Conservation (phyloP, 1,140 invertebrate species). For the Drosophila kurseongensis region DNA sequence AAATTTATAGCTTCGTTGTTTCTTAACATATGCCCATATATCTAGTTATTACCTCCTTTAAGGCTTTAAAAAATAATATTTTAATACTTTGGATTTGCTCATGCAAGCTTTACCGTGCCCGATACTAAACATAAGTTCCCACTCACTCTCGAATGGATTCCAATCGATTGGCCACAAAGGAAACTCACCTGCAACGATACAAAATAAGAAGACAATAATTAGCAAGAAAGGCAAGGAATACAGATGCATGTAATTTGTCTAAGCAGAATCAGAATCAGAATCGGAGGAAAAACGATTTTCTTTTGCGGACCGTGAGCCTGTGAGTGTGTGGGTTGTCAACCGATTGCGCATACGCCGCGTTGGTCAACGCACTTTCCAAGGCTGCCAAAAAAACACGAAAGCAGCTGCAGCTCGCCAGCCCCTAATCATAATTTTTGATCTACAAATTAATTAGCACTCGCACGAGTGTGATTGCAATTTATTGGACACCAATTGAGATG, state of each 20-base stretch:
- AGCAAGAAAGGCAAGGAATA: constrained; percentile 22
- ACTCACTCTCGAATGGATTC: constrained; percentile 6
- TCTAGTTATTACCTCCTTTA: too few relatives aligned
- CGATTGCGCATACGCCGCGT: constrained; percentile 73
- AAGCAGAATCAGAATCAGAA: constrained; percentile 1
- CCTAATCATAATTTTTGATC: constrained; percentile 78
- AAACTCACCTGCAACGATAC: constrained; percentile 53
- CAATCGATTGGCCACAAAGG: constrained; percentile 16
- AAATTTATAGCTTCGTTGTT: too few relatives aligned
- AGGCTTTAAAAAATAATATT: too few relatives aligned
- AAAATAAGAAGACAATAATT: constrained; percentile 42
- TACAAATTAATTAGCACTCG: constrained; percentile 76
- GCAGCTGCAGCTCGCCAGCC: constrained; percentile 59
- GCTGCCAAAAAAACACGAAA: constrained; percentile 29
- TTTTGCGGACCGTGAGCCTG: background rate
- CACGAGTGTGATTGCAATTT: constrained; percentile 80
- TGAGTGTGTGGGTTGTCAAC: constrained; percentile 46
- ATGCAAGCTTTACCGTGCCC: background rate
- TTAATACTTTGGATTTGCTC: too few relatives aligned
- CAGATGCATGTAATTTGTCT: constrained; percentile 23
- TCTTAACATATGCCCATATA: too few relatives aligned
- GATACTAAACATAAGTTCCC: constrained; percentile 12
- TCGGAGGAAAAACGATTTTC: constrained; percentile 1
- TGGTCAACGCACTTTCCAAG: constrained; percentile 79
- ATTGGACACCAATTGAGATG: constrained; percentile 79